phyloP scores from a whole-genome alignment of 2,888 invertebrate species.

The Zygaena filipendulae region DNA sequence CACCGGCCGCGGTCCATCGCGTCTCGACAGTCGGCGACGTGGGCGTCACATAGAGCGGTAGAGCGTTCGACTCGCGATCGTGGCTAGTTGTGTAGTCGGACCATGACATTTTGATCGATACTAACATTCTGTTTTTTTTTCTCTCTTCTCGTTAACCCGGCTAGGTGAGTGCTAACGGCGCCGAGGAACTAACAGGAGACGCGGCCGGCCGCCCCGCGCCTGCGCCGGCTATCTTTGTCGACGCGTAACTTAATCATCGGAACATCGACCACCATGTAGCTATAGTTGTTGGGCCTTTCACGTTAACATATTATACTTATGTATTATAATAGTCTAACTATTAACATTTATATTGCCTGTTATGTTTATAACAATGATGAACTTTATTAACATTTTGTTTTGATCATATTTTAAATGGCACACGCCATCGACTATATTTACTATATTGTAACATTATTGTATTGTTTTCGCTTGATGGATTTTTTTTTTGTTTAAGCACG shows the following conservation, averaged over 20 bases:
- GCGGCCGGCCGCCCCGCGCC: conserved; percentile 42
- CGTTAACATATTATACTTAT: conserved; percentile 66
- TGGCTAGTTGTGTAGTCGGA: conserved; percentile 54
- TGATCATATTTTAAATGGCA: conserved; percentile 52
- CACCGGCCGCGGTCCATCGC: too few species aligned
- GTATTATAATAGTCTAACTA: conserved; percentile 69
- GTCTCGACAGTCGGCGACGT: too few species aligned
- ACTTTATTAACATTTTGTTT: conserved; percentile 59
- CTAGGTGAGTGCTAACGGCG: conserved; percentile 84
- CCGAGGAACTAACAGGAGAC: conserved; percentile 62
- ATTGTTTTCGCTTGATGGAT: conserved; percentile 63
- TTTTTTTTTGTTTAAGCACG: conserved; percentile 60
- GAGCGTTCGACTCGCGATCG: conserved; percentile 42
- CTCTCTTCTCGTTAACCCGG: conserved; percentile 78
- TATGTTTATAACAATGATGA: conserved; percentile 68
- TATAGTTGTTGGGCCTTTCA: conserved; percentile 67
- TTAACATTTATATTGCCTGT: conserved; percentile 69
- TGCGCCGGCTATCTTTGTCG: conserved; percentile 39
- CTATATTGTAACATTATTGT: conserved; percentile 54
- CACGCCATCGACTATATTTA: conserved; percentile 69
- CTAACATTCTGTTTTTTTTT: conserved; percentile 78
- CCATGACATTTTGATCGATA: conserved; percentile 67
- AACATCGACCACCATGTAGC: conserved; percentile 66
- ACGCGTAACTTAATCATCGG: conserved; percentile 62
- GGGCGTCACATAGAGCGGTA: too few species aligned